Evolutionary conservation across 2,888 invertebrate genomes (phyloP), one percentile per base, ranked within the genome.

Genomic region (Phytoseiulus persimilis): DNA sequence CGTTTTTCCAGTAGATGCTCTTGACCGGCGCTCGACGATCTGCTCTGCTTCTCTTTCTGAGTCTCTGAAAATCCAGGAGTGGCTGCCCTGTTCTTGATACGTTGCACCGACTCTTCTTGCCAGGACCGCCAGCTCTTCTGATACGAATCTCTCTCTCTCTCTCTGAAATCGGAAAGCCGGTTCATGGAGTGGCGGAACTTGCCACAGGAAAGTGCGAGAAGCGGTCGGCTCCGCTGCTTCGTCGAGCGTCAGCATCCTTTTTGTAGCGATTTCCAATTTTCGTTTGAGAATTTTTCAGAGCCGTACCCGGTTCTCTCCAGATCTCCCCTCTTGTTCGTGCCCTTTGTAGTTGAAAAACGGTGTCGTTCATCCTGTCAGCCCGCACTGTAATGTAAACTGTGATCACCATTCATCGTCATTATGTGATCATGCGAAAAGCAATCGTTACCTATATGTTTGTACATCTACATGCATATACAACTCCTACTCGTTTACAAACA

Each of bases 351-450:
- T 65, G 65, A 65, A 65, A 65, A 65, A 65, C 65, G 65, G 65
- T 65, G 65, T 65, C 23, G 65, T 23, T 65, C 28, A 65, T 65
- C 65, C 65, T 23, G 65, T 65, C 65, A 65, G 18, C 65, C 65
- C 65, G 65, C 65, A 65, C 65, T 65, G 28, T 65, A 65, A 65
- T 65, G 65, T 28, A 28, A 65, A 65, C 65, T 65, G 65, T 65
- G 65, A 65, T 65, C 65, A 65, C 65, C 65, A 65, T 65, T 65
- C 65, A 65, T 65, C 65, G 39, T 6, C 65, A 65, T 65, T 23
- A 65, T 65, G 65, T 65, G 65, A 65, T 65, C 65, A 65, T 65
- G 65, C 65, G 65, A 65, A 65, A 65, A 65, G 65, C 65, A 65
- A 65, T 6, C 65, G 65, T 65, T 65, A 65, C 18, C 65, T 65